Evolutionary conservation across 2,797 vertebrate genomes (phyloP).

Genomic region (Darevskia mixta): DNA sequence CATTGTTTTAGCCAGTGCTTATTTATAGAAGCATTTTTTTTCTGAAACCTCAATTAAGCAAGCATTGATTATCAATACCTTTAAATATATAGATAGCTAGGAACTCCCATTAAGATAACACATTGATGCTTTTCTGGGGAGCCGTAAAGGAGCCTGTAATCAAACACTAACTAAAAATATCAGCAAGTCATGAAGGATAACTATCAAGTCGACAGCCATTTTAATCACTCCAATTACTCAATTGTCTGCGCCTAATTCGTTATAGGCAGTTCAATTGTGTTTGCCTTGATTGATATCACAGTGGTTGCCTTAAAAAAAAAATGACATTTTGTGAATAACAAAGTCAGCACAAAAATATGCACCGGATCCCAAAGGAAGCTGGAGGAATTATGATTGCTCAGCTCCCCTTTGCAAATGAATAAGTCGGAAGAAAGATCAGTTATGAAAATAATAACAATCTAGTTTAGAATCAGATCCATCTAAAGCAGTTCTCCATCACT

Average conservation of each 20-base stretch:
- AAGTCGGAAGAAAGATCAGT: constrained; percentile 39
- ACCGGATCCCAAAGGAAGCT: constrained; percentile 29
- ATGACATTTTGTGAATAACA: constrained; percentile 28
- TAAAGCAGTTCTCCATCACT: constrained; percentile 38
- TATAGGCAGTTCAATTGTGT: constrained; percentile 51
- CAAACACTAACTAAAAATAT: constrained; percentile 31
- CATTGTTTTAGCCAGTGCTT: neutral
- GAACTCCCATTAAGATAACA: constrained; percentile 39
- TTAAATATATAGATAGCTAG: constrained; percentile 20
- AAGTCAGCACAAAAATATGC: constrained; percentile 52
- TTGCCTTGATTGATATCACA: constrained; percentile 48
- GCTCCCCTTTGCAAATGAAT: constrained; percentile 27
- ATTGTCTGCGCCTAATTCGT: constrained; percentile 51
- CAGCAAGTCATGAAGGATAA: neutral
- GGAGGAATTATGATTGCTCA: constrained; percentile 35
- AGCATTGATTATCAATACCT: constrained; percentile 37
- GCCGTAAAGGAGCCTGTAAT: constrained; percentile 23
- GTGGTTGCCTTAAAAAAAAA: constrained; percentile 39
- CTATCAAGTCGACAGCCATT: constrained; percentile 38
- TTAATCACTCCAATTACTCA: constrained; percentile 49
- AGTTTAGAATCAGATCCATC: constrained; percentile 35
- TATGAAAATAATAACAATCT: constrained; percentile 52
- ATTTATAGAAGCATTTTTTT: constrained; percentile 28
- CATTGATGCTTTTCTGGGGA: constrained; percentile 25
- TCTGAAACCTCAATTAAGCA: constrained; percentile 5